These are phyloP conservation scores for Melieria picta DNA, from an alignment of 2,888 invertebrate genomes.

Conservation along the genomic window DNA sequence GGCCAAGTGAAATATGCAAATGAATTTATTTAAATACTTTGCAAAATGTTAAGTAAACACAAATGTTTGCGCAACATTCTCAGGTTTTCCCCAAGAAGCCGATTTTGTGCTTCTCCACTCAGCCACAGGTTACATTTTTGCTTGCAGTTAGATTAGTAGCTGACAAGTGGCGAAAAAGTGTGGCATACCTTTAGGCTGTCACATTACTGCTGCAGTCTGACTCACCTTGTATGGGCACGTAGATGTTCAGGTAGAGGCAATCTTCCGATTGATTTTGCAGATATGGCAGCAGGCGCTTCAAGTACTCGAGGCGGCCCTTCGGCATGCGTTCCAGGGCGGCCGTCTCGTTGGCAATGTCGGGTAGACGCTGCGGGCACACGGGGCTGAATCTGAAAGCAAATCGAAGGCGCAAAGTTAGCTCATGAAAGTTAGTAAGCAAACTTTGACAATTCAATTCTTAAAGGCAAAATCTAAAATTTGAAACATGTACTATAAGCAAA, in stretches of 20 bases:
- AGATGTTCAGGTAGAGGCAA: slow-evolving; percentile 96
- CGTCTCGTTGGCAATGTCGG: slow-evolving; percentile 86
- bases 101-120: not conserved
- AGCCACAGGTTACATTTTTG: not conserved
- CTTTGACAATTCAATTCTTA: too few relatives aligned
- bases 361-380: slow-evolving; percentile 92
- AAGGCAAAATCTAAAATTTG: too few relatives aligned
- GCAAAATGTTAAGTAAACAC: slow-evolving; percentile 50
- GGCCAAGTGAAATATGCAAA: slow-evolving; percentile 38
- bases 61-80: not conserved
- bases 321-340: slow-evolving; percentile 87
- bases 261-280: slow-evolving; percentile 95
- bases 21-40: slow-evolving; percentile 60
- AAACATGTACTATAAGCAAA: too few relatives aligned
- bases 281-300: slow-evolving; percentile 87
- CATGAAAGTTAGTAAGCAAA: too few relatives aligned
- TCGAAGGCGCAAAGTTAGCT: too few relatives aligned
- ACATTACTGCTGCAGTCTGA: slow-evolving; percentile 40
- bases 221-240: slow-evolving; percentile 95
- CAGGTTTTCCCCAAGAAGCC: not conserved
- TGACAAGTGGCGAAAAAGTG: not conserved
- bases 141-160: not conserved
- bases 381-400: slow-evolving; percentile 74
- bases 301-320: slow-evolving; percentile 85
- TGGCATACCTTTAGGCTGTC: slow-evolving; percentile 2